These are phyloP conservation scores for Perizoma flavofasciatum DNA, from an alignment of 2,888 invertebrate genomes.

Conservation along the genomic window DNA sequence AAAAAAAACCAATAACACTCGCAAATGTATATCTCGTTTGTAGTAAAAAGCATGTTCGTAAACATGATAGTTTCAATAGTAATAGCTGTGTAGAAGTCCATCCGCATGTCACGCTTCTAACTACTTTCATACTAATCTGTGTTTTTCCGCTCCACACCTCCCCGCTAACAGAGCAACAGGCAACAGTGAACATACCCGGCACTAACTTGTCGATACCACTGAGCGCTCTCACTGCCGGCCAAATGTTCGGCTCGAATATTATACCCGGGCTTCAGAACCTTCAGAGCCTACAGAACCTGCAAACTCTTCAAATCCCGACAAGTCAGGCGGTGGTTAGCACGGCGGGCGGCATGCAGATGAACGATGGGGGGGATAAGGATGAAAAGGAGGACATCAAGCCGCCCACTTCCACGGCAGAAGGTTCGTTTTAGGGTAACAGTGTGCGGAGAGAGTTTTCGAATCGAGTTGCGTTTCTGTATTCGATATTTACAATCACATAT, in stretches of 20 bases:
- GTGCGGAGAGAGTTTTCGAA: slow-evolving; percentile 38
- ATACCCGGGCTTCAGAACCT: slow-evolving; percentile 65
- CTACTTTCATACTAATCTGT: slow-evolving; percentile 74
- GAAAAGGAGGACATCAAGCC: slow-evolving; percentile 80
- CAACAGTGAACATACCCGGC: slow-evolving; percentile 85
- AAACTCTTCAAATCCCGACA: slow-evolving; percentile 51
- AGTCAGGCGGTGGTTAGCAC: slow-evolving; percentile 44
- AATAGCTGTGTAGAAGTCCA: slow-evolving; percentile 24
- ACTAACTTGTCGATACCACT: slow-evolving; percentile 85
- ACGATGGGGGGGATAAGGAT: slow-evolving; percentile 81
- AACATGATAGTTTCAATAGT: too few species aligned
- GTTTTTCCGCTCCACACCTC: slow-evolving; percentile 59
- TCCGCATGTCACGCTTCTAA: slow-evolving; percentile 61
- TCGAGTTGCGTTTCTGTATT: slow-evolving; percentile 19
- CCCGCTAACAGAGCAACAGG: slow-evolving; percentile 77
- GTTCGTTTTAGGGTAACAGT: slow-evolving; percentile 58
- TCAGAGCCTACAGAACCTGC: slow-evolving; percentile 63
- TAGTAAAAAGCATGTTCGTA: too few species aligned
- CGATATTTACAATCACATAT: background rate
- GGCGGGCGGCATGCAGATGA: slow-evolving; percentile 10
- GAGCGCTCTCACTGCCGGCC: slow-evolving; percentile 74
- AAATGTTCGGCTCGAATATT: slow-evolving; percentile 82
- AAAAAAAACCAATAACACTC: too few species aligned
- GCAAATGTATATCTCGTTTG: too few species aligned
- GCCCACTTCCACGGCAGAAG: slow-evolving; percentile 61